Evolutionary conservation across 2,888 invertebrate species (phyloP), one percentile per base, ranked within the genome.

Genomic region (Xestobium rufovillosum): DNA sequence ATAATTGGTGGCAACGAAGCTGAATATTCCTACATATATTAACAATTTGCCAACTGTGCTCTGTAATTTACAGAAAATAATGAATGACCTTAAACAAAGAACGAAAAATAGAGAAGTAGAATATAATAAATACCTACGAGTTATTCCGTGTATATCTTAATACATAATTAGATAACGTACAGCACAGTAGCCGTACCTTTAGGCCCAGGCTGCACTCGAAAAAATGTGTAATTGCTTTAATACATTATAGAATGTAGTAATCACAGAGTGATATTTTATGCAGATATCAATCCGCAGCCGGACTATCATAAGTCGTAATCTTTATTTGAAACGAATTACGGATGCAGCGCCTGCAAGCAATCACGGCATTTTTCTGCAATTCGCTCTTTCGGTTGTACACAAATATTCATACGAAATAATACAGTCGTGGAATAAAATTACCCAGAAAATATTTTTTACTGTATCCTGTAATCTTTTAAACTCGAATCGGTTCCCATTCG

Each of bases 181-280:
- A 47, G 49, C 50, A 55, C 56, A 52, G 56, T 56, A 56, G 56
- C 53, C 41, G 40, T 40, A 39, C 35, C 53, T 52, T 50, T 42
- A n/a, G n/a, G n/a, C n/a, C 46, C 38, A 46, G 43, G 43, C 39
- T 42, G 44, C 44, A 45, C 42, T 31, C 48, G 52, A 56, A 58
- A n/a, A n/a, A n/a, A 48, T 51, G 50, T 48, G 47, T 58, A 58
- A 57, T 58, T 58, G 56, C 55, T 48, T 53, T 55, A 56, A 56
- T 55, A 53, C 53, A 51, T 49, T 44, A 47, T 51, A 49, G 55
- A 55, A 54, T 51, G 52, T 52, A 47, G 58, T 53, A 58, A 59
- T 59, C 57, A 56, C 51, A 49, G 53, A 52, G 57, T 56, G 58
- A 57, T 59, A 59, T 59, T 57, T 59, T 57, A 56, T 53, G 53